Base-by-base conservation (phyloP, 1,140 invertebrate species). In the Dendrolimus punctatus region DNA sequence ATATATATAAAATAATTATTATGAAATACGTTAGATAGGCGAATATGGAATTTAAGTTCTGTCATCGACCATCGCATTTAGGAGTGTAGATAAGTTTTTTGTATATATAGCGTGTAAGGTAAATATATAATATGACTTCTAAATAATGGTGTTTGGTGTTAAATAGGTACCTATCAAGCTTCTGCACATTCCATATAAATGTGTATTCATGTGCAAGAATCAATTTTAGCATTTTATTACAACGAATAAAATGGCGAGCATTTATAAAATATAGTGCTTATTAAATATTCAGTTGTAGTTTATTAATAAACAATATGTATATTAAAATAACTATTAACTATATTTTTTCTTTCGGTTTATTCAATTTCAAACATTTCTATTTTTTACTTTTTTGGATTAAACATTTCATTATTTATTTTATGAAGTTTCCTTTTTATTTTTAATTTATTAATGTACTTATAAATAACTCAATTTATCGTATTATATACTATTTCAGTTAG, bases 171-270 rank as follows among this genome's bases (percentile, higher is more conserved):
- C 80, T 85, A 82, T 85, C 78, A 79, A 55, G 74, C 78, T 80
- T 83, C 71, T 71, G 66, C 71, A 85, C 78, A 66, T 72, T 79
- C 68, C 71, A 71, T 67, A 71, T 44, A 41, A 76, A 83, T 81
- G 82, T 85, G 73, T 85, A 83, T 85, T 85, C 83, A 83, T 85
- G 68, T 74, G 60, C 82, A 83, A 85, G 82, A 68, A 55, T 83
- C 66, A 78, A 83, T 83, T 23, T 85, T 85, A 83, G 82, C 82
- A 80, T 73, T 62, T 55, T 57, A 59, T 53, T 48, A 39, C 6
- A 39, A 52, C 59, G 59, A 64, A 53, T 61, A 60, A 51, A 62
- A 68, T 72, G 73, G 71, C 70, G 70, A 71, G 70, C 73, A 75
- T 67, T 62, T 63, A 51, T 58, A 45, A 58, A 52, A 54, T 9